A percentile compares a stretch with the other conserved stretches of the same genome.
These are phyloP conservation scores for Chloroceryle aenea DNA, from an alignment of 2,113 vertebrate genomes.

Conservation along the genomic window DNA sequence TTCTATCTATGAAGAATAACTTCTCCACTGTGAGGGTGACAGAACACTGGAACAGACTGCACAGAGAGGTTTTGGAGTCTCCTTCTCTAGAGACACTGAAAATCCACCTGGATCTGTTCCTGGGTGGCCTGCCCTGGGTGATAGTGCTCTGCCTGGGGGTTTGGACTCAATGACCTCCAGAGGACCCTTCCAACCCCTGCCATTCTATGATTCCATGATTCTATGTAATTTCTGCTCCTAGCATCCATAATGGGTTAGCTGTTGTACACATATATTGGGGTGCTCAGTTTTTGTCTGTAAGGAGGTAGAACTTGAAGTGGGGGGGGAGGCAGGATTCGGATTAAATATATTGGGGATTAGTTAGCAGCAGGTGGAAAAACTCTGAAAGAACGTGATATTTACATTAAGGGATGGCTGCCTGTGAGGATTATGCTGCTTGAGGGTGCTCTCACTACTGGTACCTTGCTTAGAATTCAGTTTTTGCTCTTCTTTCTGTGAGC, in stretches of 20 bases:
- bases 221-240: not conserved
- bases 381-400: not conserved
- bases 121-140: too few relatives aligned
- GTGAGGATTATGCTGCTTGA: not conserved
- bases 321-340: not conserved
- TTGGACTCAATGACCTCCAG: too few relatives aligned
- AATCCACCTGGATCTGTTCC: too few relatives aligned
- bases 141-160: too few relatives aligned
- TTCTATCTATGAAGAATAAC: not conserved
- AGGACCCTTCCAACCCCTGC: too few relatives aligned
- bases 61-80: too few relatives aligned
- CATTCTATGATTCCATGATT: too few relatives aligned
- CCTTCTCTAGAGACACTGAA: too few relatives aligned
- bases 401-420: not conserved
- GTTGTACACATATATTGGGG: not conserved
- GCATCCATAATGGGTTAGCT: not conserved
- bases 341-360: not conserved
- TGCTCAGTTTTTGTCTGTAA: not conserved
- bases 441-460: not conserved
- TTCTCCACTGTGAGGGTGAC: too few relatives aligned
- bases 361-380: not conserved
- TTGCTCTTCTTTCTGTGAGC: accelerated
- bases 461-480: not conserved
- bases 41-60: too few relatives aligned
- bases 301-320: not conserved